phyloP scores from a whole-genome alignment of 2,113 vertebrate species.

The Pomatostomus ruficeps region DNA sequence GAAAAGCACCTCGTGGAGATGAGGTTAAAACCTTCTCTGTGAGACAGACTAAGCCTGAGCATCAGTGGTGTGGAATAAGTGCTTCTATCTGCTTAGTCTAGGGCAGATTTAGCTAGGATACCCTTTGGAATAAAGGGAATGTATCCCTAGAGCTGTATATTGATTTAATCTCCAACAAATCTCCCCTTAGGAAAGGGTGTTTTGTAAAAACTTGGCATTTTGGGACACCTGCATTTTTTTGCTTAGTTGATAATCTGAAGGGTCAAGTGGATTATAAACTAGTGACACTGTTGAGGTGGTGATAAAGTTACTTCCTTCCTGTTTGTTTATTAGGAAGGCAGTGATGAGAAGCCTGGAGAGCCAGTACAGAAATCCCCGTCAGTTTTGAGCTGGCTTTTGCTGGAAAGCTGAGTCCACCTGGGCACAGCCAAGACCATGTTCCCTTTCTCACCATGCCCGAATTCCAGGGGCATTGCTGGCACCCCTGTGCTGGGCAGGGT shows the following conservation, averaged over 20 bases:
- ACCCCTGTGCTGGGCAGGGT: background rate
- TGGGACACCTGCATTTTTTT: background rate
- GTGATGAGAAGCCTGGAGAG: background rate
- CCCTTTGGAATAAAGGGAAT: background rate
- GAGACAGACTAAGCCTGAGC: background rate
- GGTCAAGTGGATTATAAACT: background rate
- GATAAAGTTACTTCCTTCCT: background rate
- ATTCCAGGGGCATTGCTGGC: background rate
- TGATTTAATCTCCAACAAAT: background rate
- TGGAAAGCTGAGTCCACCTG: background rate
- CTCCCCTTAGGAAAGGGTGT: background rate
- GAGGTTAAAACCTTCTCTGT: background rate
- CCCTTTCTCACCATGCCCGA: background rate
- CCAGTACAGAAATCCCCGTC: background rate
- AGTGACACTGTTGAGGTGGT: background rate
- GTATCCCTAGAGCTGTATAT: background rate
- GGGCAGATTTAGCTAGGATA: background rate
- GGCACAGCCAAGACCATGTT: background rate
- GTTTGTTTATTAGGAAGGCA: background rate
- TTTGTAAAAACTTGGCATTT: background rate
- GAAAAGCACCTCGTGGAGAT: background rate
- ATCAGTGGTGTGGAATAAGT: background rate
- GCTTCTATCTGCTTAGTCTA: background rate
- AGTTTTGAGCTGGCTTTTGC: background rate
- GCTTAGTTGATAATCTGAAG: background rate